Evolutionary conservation across 2,113 vertebrate species (phyloP), one percentile per base, ranked within the genome.

Genomic region (Peromyscus maniculatus): DNA sequence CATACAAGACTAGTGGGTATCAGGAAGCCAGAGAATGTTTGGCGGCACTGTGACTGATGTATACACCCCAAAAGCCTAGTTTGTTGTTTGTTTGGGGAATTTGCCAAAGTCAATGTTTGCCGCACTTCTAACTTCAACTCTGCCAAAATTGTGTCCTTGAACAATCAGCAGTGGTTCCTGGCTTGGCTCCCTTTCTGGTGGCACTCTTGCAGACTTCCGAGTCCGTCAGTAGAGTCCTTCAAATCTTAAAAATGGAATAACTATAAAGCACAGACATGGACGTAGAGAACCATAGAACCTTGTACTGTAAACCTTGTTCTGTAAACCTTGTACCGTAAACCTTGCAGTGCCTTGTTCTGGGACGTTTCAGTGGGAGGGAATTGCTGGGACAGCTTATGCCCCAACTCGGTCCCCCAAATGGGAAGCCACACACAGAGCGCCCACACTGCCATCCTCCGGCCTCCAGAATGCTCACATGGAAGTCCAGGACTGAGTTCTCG

Each of bases 361-460:
- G 28, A 55, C 75, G 89, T 62, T 77, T 39, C 80, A 33, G 1
- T 7, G 26, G 19, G 39, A 82, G 87, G 39, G 46, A 33, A 66
- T 79, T 7, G 52, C 64, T 3, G 11, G 36, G n/a, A 52, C 57
- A 9, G 26, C 26, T 26, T 15, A 0, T 0, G 1, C 59, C 26
- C 82, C n/a, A 15, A 26, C 33, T 55, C 15, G 1, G 49, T 57
- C 52, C 46, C 31, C 11, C 26, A 77, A 66, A 6, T 1, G 6
- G 11, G 22, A 24, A 67, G 88, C 46, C 1, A 2, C 0, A 2
- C 0, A 36, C 39, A 24, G 24, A 91, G 89, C 24, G 39, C 84
- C 83, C 24, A 64, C 69, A 84, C 28, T 36, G 91, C 91, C 91
- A 82, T 31, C 95, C 95, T 69, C 79, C 28, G 67, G 83, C 90